Conservation (phyloP, 2,113 vertebrate genomes). For the Delphinapterus leucas region DNA sequence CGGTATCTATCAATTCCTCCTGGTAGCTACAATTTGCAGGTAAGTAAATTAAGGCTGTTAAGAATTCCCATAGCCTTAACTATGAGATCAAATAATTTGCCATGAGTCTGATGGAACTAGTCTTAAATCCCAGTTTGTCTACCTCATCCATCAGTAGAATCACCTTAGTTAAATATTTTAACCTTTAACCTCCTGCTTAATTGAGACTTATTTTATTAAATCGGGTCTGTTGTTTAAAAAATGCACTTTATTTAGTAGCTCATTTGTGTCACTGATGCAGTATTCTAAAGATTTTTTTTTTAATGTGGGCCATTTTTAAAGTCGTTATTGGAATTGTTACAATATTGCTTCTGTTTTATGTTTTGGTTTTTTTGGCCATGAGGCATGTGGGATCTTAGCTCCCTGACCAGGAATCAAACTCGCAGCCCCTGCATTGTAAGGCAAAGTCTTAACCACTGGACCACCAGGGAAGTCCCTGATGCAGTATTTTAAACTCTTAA, state of each 20-base stretch:
- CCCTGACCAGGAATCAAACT: too few species aligned
- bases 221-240: not conserved
- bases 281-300: too few species aligned
- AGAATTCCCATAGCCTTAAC: not conserved
- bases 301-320: too few species aligned
- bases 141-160: not conserved
- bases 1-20: not conserved
- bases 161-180: not conserved
- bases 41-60: not conserved
- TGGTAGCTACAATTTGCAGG: not conserved
- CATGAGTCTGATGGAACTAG: not conserved
- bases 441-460: too few species aligned
- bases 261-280: not conserved
- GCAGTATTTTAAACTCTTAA: not conserved
- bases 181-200: not conserved
- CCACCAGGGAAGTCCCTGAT: not conserved
- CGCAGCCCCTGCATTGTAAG: too few species aligned
- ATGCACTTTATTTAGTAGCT: not conserved
- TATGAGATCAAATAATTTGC: not conserved
- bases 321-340: too few species aligned
- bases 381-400: too few species aligned
- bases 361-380: too few species aligned
- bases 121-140: not conserved
- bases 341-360: too few species aligned
- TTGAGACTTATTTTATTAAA: not conserved